Evolutionary conservation across 2,113 vertebrate species (phyloP).

Genomic region (Peromyscus polionotus): DNA sequence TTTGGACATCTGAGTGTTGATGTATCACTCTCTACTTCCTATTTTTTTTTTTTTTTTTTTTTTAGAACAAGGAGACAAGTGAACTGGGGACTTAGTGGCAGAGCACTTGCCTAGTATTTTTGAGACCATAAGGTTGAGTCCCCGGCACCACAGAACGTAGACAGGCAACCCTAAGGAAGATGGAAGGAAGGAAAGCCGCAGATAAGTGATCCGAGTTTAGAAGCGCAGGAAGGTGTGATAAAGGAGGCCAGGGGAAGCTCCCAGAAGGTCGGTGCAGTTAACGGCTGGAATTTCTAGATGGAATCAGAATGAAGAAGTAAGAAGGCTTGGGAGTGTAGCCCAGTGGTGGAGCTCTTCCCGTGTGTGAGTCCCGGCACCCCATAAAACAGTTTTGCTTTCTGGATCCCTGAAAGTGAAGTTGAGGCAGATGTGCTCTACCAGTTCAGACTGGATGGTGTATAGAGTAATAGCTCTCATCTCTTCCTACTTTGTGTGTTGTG

Average conservation of each 20-base stretch:
- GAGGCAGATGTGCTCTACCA: not conserved
- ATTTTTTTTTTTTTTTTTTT: not conserved
- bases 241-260: not conserved
- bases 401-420: not conserved
- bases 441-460: not conserved
- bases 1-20: slow-evolving; percentile 19
- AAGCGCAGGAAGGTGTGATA: not conserved
- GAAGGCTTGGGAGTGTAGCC: not conserved
- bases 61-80: not conserved
- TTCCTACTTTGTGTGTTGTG: not conserved
- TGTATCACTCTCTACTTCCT: not conserved
- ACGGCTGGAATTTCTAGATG: not conserved
- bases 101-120: not conserved
- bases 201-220: slow-evolving; percentile 7
- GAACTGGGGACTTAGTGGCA: not conserved
- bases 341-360: not conserved
- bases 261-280: not conserved
- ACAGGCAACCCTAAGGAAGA: not conserved
- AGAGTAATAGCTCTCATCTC: not conserved
- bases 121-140: not conserved
- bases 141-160: not conserved
- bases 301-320: not conserved
- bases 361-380: not conserved
- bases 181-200: not conserved
- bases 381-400: not conserved